Evolutionary conservation across 2,888 invertebrate species (phyloP).

Genomic region (Amitus sp.): DNA sequence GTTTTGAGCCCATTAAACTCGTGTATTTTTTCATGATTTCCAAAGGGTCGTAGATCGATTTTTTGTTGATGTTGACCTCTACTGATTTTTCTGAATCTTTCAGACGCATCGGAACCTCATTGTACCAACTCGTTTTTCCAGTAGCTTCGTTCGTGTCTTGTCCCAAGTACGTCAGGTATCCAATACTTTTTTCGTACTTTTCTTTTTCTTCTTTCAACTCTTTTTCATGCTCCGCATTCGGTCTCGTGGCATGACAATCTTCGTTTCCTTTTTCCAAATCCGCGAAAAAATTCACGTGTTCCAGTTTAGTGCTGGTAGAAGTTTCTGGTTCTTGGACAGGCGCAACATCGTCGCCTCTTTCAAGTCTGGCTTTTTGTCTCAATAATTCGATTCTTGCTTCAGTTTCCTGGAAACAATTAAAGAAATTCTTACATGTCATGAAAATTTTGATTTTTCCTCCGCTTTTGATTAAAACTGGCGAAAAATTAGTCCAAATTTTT

Average conservation of each 20-base stretch:
- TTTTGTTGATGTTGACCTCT: constrained; percentile 75
- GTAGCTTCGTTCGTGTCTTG: constrained; percentile 89
- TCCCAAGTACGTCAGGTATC: constrained; percentile 94
- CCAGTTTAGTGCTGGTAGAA: constrained; percentile 40
- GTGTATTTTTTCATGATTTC: constrained; percentile 74
- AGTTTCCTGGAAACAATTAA: constrained; percentile 73
- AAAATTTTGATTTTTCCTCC: neutral
- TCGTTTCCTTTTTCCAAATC: constrained; percentile 81
- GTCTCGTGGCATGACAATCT: constrained; percentile 67
- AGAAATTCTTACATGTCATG: neutral
- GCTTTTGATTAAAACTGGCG: too few species aligned
- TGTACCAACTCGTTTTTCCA: constrained; percentile 92
- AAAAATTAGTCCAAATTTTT: too few species aligned
- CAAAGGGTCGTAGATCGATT: constrained; percentile 79
- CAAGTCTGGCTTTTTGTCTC: constrained; percentile 72
- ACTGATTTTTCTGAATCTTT: constrained; percentile 67
- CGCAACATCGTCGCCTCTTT: constrained; percentile 59
- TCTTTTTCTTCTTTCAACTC: constrained; percentile 93
- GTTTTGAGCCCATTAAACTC: constrained; percentile 47
- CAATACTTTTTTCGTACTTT: constrained; percentile 97
- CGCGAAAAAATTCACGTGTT: constrained; percentile 87
- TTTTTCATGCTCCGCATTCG: constrained; percentile 87
- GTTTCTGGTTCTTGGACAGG: constrained; percentile 43
- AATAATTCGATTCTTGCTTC: constrained; percentile 83
- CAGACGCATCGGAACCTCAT: constrained; percentile 73